Evolutionary conservation across 2,113 vertebrate species (phyloP).

Genomic region (Machaerirhynchus nigripectus): DNA sequence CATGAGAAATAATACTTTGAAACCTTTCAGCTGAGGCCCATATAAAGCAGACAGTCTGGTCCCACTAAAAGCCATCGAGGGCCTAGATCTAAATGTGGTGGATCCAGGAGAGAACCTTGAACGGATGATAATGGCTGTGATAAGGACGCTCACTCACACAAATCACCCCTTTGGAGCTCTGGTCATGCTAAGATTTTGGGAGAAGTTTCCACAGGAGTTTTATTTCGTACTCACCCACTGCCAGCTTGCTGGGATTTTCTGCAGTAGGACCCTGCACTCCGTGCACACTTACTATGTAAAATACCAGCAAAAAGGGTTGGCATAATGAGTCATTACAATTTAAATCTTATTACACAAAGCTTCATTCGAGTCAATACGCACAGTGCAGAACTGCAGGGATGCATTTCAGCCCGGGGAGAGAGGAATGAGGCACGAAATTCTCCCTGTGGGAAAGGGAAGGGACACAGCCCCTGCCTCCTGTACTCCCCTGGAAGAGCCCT

Average conservation of each 20-base stretch:
- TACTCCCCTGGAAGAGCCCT: background rate
- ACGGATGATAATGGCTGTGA: background rate
- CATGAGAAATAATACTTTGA: background rate
- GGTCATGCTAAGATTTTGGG: background rate
- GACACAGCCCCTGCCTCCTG: background rate
- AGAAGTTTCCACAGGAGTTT: background rate
- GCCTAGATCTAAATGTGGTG: background rate
- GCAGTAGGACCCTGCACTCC: background rate
- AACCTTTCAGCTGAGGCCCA: background rate
- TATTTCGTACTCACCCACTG: background rate
- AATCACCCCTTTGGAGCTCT: background rate
- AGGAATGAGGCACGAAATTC: background rate
- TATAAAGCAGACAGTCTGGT: background rate
- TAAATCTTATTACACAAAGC: slow-evolving; percentile 51
- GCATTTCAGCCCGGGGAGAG: background rate
- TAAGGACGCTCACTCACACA: background rate
- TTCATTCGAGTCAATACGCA: background rate
- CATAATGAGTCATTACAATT: slow-evolving; percentile 47
- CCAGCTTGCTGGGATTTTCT: background rate
- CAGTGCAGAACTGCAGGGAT: background rate
- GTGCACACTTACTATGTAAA: background rate
- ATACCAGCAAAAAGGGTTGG: background rate
- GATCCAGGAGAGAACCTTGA: background rate
- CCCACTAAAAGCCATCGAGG: background rate
- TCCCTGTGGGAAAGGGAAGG: background rate